Percentiles rank a stretch among this genome's conserved stretches.
Conservation (phyloP, 53 echinoderm and acorn worm genomes). For the Arbacia lixula region DNA sequence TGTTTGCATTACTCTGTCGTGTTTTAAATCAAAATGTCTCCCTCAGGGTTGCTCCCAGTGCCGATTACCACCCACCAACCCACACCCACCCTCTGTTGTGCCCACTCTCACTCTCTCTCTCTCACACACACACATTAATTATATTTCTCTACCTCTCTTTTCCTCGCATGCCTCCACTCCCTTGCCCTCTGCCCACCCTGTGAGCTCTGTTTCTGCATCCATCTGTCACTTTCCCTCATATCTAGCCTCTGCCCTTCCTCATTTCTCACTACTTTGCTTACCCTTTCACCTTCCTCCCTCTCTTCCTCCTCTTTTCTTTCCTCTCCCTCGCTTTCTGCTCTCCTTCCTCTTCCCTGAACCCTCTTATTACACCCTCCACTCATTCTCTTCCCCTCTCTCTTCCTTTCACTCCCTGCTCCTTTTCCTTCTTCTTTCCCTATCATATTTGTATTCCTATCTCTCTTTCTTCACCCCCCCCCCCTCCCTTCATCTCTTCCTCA, state of each 20-base stretch:
- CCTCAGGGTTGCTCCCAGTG: too few relatives aligned
- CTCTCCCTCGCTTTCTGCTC: not conserved
- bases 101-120: too few relatives aligned
- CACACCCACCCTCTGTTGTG: too few relatives aligned
- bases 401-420: not conserved
- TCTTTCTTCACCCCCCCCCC: not conserved
- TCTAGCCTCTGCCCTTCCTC: too few relatives aligned
- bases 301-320: not conserved
- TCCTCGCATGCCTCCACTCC: too few relatives aligned
- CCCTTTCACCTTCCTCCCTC: not conserved
- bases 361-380: not conserved
- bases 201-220: not conserved
- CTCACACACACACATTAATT: too few relatives aligned
- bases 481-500: not conserved
- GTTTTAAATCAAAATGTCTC: too few relatives aligned
- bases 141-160: too few relatives aligned
- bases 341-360: not conserved
- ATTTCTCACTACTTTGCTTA: not conserved
- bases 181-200: not conserved
- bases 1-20: too few relatives aligned
- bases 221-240: not conserved
- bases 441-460: too few relatives aligned
- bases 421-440: too few relatives aligned
- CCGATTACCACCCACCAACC: too few relatives aligned
- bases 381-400: not conserved